Evolutionary conservation across 2,797 vertebrate species (phyloP), one percentile per base, ranked within the genome.

Genomic region (Pachyuromys duprasi): DNA sequence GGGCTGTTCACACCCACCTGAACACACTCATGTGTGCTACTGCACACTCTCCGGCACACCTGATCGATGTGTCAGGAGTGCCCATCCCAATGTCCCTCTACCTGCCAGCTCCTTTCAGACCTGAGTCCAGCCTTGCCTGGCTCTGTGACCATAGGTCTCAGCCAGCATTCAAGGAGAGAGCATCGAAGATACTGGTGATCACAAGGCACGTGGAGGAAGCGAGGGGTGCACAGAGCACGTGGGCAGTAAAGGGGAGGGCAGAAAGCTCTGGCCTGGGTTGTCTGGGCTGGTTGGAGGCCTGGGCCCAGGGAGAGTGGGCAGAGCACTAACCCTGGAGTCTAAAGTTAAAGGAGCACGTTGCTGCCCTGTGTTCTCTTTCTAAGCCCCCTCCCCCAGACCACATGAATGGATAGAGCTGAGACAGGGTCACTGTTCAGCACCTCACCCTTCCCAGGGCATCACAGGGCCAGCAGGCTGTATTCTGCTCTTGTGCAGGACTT

Each of bases 231-330:
- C 1, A 42, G 36, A n/a, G 39, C 70, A 57, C 9, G 7, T 5
- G 42, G 74, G 5, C 1, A 15, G 6, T 8, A 24, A 12, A 15
- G 69, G 14, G 13, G 70, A 0, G 1, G 82, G 5, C 0, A 0
- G n/a, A 69, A 0, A 0, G 18, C 5, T 31, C 55, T 24, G 28
- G 24, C n/a, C 74, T 26, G 45, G 28, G 8, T 28, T 69, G 42
- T 12, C 8, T 1, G 7, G 78, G 53, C 80, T 0, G 42, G 31
- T 36, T 55, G 63, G 62, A 65, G 62, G 2, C 26, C 31, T 0
- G 2, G 33, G 36, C 22, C 62, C 20, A 0, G 28, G 36, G 65
- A 70, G 28, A 0, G 22, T 13, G 20, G 65, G 67, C 4, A 28
- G 39, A 72, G 9, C 9, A 20, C n/a, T 63, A 63, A n/a, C 70